Evolutionary conservation across 2,888 invertebrate genomes (phyloP).

Genomic region (Stenodema calcarata): DNA sequence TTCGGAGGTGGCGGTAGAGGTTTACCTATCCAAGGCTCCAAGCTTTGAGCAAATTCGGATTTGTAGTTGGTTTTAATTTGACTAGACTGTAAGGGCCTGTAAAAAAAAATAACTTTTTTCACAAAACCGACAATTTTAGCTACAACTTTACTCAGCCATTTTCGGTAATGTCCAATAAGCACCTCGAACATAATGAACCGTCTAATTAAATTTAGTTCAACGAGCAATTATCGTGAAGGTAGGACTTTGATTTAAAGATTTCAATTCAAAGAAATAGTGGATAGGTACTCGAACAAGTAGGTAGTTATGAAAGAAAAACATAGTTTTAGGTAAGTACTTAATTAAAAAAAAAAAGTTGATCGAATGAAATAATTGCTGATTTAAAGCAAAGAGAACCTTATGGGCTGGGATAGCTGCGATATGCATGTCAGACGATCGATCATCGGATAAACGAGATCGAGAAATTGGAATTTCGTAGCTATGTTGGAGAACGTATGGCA

Average conservation of each 20-base stretch:
- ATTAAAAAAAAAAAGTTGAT: too few species aligned
- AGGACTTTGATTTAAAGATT: neutral
- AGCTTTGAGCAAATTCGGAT: conserved; percentile 69
- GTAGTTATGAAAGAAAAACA: too few species aligned
- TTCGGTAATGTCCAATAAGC: too few species aligned
- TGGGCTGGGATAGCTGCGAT: conserved; percentile 70
- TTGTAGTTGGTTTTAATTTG: conserved; percentile 72
- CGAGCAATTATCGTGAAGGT: too few species aligned
- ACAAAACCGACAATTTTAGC: too few species aligned
- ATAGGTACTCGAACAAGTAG: too few species aligned
- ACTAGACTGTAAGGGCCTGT: conserved; percentile 74
- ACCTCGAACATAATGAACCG: too few species aligned
- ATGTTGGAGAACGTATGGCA: conserved; percentile 75
- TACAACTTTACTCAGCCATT: too few species aligned
- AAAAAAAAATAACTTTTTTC: neutral
- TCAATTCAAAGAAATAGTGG: too few species aligned
- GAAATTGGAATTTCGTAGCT: conserved; percentile 77
- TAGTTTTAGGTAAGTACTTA: too few species aligned
- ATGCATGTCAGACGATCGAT: conserved; percentile 72
- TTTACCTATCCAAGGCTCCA: conserved; percentile 69
- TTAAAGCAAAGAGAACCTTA: conserved; percentile 60
- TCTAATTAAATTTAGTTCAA: neutral
- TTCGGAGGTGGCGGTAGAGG: conserved; percentile 51
- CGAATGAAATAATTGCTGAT: neutral
- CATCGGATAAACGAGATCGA: conserved; percentile 72